Base-by-base conservation (phyloP, 2,888 invertebrate genomes). In the Agrenia bidenticulata region DNA sequence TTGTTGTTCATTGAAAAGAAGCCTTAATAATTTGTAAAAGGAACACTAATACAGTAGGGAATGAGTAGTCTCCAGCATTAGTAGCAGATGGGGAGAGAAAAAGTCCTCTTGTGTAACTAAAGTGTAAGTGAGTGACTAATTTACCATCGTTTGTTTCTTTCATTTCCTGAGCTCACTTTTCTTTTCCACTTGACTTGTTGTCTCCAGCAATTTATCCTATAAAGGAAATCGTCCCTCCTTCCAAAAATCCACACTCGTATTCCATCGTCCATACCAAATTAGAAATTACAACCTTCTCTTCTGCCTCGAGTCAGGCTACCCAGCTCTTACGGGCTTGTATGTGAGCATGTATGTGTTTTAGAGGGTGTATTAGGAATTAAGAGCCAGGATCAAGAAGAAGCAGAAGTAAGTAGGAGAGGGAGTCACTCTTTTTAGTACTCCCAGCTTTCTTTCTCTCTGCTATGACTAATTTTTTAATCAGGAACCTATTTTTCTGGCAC, bases 391-490 rank as follows among this genome's bases (percentile, higher is more conserved):
- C n/a, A n/a, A n/a, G n/a, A n/a, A n/a, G n/a, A n/a, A n/a, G n/a
- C n/a, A n/a, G n/a, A n/a, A n/a, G n/a, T 4, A 32, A 32, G 4
- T 32, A 32, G 11, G 13, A 51, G 24, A 51, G 51, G 2, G 23
- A 51, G 51, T 5, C 4, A 23, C 23, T 51, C 21, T 17, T 7
- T 24, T 19, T 4, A 5, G 21, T 15, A 45, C 49, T 49, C 23
- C 13, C 51, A 23, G 21, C 13, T 7, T 61, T 60, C 51, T 60
- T 57, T 67, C 72, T n/a, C n/a, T n/a, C n/a, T n/a, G n/a, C n/a
- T 75, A 73, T 68, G 72, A 74, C 75, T 75, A 75, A 75, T 76
- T 74, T 74, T 75, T 75, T 75, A 75, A 75, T 76, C 73, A 76
- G 75, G 70, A 75, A 73, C 73, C 73, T 73, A 75, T 75, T 75